Base-by-base conservation (phyloP, 2,888 invertebrate genomes). In the Drosophila kuntzei region DNA sequence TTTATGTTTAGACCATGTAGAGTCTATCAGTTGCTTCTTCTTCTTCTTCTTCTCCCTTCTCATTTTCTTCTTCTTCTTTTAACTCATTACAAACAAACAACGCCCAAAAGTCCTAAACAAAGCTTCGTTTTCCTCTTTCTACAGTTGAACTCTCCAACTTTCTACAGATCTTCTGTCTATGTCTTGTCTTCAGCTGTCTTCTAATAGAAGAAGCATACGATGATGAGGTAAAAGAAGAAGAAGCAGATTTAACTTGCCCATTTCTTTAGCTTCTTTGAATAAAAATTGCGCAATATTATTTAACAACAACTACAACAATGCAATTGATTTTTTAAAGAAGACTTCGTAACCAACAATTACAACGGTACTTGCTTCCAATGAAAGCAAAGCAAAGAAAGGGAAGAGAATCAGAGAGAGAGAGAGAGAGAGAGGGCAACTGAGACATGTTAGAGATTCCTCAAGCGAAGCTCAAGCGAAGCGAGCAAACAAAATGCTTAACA, bases 221-320 rank as follows among this genome's bases (percentile, higher is more conserved):
- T 44, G 44, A 25, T 25, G 44, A 44, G 44, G 25, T 44, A n/a
- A 37, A n/a, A 43, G 14, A 32, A 34, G 49, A 22, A 47, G 49
- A 37, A 36, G 47, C 14, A 49, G 41, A 32, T 1, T 27, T 36
- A 53, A 25, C 41, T 53, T 64, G 62, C 50, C 68, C 58, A 55
- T 72, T 69, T 62, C 63, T 62, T 39, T 49, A 32, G 67, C 49
- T 68, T 68, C 65, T 66, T 87, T 79, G 87, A 86, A 82, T 88
- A 83, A 73, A 79, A 78, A 83, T 88, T 84, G 87, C 87, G 87
- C 87, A 88, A 88, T 80, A 83, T 88, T 88, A 78, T 75, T 88
- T 79, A 75, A 86, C 83, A 80, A 64, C 75, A 71, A 77, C 78
- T 8, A 34, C 59, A 61, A 61, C 53, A 54, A 54, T 54, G 75